Evolutionary conservation across 2,888 invertebrate genomes (phyloP), one percentile per base, ranked within the genome.

Genomic region (Coenonympha glycerion): DNA sequence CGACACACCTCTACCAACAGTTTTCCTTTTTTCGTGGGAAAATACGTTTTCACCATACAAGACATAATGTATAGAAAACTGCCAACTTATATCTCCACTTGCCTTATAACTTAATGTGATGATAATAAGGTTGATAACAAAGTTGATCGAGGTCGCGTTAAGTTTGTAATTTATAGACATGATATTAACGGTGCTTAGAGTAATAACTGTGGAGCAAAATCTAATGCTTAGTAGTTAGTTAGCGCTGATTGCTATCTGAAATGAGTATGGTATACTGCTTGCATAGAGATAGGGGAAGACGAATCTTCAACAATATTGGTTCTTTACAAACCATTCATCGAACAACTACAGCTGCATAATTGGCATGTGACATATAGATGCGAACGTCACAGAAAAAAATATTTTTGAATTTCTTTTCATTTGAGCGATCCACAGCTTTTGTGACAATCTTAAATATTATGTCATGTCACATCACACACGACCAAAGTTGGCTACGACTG

Each of bases 11-110:
- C 56, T 65, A 68, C 69, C 65, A 69, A 64, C 65, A 71, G 72
- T 79, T 85, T 85, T 79, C 79, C 81, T 83, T 84, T 83, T 85
- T 85, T 82, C 83, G 84, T 83, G 84, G 79, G 86, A 84, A 84
- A 72, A 72, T 67, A 60, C 72, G 76, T 84, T 84, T 84, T 84
- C 85, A 79, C 82, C 71, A 67, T 69, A 69, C 65, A 64, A 58
- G 49, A 59, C 66, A 61, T 66, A 81, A 81, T 81, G 74, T 66
- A 56, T 65, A 66, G 60, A 61, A 62, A 62, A 64, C 57, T 50
- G 47, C 56, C 37, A 53, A 53, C 51, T 53, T 64, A 58, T 45
- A 49, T 57, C 24, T 66, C 57, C 64, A 51, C 26, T 49, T 39
- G 15, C 24, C 30, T 11, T 60, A 18, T 48, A 57, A 62, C 56